phyloP scores from a whole-genome alignment of 2,888 invertebrate species.

The Parnassius smintheus region DNA sequence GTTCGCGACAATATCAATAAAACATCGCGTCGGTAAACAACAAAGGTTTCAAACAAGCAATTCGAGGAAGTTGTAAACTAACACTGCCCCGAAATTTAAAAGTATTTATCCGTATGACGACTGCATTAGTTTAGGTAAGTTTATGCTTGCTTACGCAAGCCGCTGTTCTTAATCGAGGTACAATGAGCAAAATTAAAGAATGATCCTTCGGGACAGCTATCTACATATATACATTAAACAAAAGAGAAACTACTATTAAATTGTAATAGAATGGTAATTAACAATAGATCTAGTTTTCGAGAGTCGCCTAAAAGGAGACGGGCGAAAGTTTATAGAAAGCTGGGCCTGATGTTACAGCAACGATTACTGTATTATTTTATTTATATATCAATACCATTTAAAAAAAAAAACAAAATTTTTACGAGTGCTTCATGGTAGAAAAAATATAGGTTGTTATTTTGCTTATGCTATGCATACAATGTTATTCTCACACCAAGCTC shows the following conservation, averaged over 20 bases:
- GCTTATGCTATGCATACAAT: no score
- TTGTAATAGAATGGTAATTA: background rate
- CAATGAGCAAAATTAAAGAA: background rate
- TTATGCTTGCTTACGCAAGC: no score
- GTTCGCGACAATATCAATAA: background rate
- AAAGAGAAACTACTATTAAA: background rate
- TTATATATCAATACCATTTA: no score
- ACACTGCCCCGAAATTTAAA: slow-evolving; percentile 11
- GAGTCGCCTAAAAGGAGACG: no score
- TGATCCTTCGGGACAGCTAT: background rate
- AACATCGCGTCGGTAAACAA: slow-evolving; percentile 9
- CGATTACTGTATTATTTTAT: no score
- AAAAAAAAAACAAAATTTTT: no score
- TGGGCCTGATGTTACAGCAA: no score
- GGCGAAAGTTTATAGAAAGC: no score
- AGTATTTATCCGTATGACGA: background rate
- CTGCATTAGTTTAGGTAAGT: background rate
- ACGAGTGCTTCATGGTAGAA: no score
- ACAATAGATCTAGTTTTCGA: background rate
- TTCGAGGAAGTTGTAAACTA: slow-evolving; percentile 11
- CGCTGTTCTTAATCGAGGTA: no score
- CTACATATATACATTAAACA: background rate
- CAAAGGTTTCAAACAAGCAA: slow-evolving; percentile 4
- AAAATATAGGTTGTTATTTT: no score
- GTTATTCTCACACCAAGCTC: no score